A percentile compares a stretch with the other conserved stretches of the same genome.
Evolutionary conservation across 2,888 invertebrate genomes (phyloP).

Genomic region (Lycia hirtaria): DNA sequence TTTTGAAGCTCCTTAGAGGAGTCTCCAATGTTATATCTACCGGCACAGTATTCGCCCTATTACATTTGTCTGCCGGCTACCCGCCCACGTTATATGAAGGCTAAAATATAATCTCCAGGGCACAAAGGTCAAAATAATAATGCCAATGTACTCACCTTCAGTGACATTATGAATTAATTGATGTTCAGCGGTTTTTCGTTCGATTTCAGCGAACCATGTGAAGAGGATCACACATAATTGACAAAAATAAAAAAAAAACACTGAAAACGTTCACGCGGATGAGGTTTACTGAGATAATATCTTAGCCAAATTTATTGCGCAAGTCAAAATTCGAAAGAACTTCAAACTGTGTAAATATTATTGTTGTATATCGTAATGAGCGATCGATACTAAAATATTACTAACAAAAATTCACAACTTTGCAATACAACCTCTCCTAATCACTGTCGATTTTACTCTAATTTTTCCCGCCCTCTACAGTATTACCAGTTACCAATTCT

Average conservation of each 20-base stretch:
- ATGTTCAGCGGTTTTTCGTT: constrained; percentile 36
- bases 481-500: too few species aligned
- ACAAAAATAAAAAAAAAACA: constrained; percentile 50
- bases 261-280: constrained; percentile 27
- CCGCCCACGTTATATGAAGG: constrained; percentile 8
- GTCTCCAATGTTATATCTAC: not conserved
- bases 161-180: constrained; percentile 65
- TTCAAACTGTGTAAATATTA: constrained; percentile 1
- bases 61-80: not conserved
- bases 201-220: constrained; percentile 54
- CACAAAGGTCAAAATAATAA: constrained; percentile 21
- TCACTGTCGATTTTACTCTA: constrained; percentile 31
- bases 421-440: constrained; percentile 6
- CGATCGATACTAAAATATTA: constrained; percentile 30
- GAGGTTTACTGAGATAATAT: not conserved
- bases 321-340: constrained; percentile 5
- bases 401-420: constrained; percentile 4
- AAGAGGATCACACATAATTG: constrained; percentile 62
- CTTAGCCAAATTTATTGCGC: not conserved
- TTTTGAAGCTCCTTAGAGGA: too few species aligned
- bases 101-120: not conserved
- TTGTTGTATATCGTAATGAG: constrained; percentile 21
- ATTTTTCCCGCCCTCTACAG: constrained; percentile 37
- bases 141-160: constrained; percentile 63
- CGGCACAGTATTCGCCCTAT: too few species aligned